A percentile compares a stretch with the other conserved stretches of the same genome.
Conservation (phyloP, 2,113 vertebrate species). For the Sciurus niger region DNA sequence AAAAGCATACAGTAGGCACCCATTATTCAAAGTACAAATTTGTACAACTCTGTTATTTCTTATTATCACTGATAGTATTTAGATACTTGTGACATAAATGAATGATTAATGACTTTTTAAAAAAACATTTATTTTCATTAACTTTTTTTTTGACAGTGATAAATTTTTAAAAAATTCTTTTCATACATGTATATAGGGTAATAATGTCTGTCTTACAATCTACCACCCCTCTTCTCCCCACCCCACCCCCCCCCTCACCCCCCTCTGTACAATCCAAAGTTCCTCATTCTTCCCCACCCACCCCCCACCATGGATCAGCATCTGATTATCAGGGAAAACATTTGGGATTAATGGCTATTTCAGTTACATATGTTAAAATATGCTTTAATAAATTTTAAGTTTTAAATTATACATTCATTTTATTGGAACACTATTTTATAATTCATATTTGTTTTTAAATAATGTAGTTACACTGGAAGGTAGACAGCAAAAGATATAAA, state of each 20-base stretch:
- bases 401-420: conserved; percentile 15
- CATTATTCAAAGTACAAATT: not conserved
- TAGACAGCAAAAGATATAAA: conserved; percentile 1
- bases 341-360: not conserved
- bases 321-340: too few species aligned
- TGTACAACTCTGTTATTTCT: not conserved
- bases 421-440: conserved; percentile 34
- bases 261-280: too few species aligned
- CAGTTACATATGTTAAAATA: not conserved
- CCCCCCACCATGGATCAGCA: too few species aligned
- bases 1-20: not conserved
- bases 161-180: too few species aligned
- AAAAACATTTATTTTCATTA: not conserved
- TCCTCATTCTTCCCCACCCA: too few species aligned
- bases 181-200: too few species aligned
- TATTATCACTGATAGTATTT: not conserved
- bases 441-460: conserved; percentile 62
- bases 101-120: conserved; percentile 1
- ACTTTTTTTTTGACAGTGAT: too few species aligned
- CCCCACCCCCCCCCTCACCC: too few species aligned
- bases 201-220: too few species aligned
- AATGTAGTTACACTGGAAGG: not conserved
- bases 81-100: not conserved
- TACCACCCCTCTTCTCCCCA: too few species aligned
- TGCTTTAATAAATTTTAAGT: conserved; percentile 14